Conservation (phyloP, 2,113 vertebrate species). For the Pluvialis apricaria region DNA sequence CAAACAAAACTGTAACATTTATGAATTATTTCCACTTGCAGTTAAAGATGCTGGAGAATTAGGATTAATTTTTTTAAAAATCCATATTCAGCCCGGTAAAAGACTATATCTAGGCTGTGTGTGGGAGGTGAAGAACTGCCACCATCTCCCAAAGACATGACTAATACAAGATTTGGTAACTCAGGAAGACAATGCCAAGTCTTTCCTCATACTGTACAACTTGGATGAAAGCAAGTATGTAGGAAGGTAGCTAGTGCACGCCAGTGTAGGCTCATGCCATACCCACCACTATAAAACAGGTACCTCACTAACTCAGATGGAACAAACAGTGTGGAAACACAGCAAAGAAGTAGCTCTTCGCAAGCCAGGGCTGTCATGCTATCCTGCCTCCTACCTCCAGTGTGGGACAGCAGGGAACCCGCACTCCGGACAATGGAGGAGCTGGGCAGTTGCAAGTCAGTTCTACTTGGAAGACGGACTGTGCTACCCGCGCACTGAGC, state of each 20-base stretch:
- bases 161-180: slow-evolving; percentile 59
- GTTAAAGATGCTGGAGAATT: background rate
- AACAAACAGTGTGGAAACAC: background rate
- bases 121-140: slow-evolving; percentile 53
- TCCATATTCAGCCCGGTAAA: background rate
- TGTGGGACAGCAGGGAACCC: background rate
- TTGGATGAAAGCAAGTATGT: slow-evolving; percentile 35
- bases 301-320: background rate
- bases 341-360: background rate
- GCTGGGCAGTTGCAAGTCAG: background rate
- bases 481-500: background rate
- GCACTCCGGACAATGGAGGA: accelerated
- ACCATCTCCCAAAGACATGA: slow-evolving; percentile 60
- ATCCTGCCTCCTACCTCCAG: background rate
- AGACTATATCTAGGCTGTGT: slow-evolving; percentile 31
- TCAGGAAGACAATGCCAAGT: slow-evolving; percentile 59
- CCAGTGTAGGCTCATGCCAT: background rate
- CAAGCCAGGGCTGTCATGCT: background rate
- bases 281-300: background rate
- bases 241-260: background rate
- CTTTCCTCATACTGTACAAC: slow-evolving; percentile 36
- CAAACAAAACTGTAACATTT: slow-evolving; percentile 5
- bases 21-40: slow-evolving; percentile 29
- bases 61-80: background rate
- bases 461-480: background rate